Conservation (phyloP, 2,797 vertebrate genomes). For the Notolabrus celidotus region DNA sequence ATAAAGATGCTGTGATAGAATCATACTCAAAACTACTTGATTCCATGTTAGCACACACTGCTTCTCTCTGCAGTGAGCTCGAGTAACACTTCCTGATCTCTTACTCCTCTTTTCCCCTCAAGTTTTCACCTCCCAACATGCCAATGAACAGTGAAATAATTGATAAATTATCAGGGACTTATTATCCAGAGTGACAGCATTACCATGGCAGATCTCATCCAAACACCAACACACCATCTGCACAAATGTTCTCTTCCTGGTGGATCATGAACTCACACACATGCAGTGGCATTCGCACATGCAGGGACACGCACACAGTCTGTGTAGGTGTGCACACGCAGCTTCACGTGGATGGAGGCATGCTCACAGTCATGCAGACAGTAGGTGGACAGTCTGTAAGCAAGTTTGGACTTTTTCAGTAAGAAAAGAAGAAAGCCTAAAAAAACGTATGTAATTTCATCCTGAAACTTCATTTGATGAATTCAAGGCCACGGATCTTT, state of each 20-base stretch:
- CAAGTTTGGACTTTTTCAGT: too few species aligned
- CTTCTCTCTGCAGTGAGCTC: too few species aligned
- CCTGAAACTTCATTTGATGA: too few species aligned
- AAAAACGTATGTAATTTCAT: too few species aligned
- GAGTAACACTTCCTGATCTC: background rate
- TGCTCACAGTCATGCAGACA: constrained; percentile 27
- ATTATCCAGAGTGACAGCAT: constrained; percentile 36
- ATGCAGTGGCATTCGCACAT: constrained; percentile 23
- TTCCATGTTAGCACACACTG: background rate
- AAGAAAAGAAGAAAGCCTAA: too few species aligned
- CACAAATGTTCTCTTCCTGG: constrained; percentile 51
- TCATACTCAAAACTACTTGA: too few species aligned
- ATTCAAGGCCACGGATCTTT: too few species aligned
- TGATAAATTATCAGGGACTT: constrained; percentile 35
- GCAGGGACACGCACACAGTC: constrained; percentile 17
- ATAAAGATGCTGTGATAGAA: background rate
- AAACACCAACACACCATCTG: constrained; percentile 72
- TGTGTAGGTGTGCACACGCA: constrained; percentile 49
- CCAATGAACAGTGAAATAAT: constrained; percentile 26
- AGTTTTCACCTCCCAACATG: constrained; percentile 7
- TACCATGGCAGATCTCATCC: constrained; percentile 35
- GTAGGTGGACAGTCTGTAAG: too few species aligned
- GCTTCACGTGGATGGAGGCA: constrained; percentile 5
- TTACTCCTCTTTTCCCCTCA: background rate
- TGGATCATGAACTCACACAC: constrained; percentile 27